These are phyloP conservation scores for Apamea anceps DNA, from an alignment of 2,888 invertebrate genomes.

Conservation along the genomic window DNA sequence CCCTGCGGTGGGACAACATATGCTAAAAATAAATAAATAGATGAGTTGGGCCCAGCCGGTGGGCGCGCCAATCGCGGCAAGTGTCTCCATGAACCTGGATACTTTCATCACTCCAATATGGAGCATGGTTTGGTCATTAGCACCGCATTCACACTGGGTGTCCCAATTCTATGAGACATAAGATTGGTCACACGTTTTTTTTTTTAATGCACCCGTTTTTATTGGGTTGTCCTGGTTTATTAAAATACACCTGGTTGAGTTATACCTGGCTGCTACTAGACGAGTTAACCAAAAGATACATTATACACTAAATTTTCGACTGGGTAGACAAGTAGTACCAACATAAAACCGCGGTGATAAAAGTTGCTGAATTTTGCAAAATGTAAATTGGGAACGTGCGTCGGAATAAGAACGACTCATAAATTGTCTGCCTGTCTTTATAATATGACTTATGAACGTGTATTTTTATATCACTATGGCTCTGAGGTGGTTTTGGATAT, in stretches of 20 bases:
- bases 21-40: too few species aligned
- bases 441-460: conserved; percentile 29
- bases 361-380: conserved; percentile 40
- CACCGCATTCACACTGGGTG: background rate
- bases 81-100: too few species aligned
- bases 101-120: background rate
- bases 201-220: background rate
- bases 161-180: background rate
- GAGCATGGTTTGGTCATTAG: background rate
- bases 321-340: background rate
- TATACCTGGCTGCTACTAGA: too few species aligned
- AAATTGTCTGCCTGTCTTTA: conserved; percentile 34
- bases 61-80: too few species aligned
- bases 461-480: conserved; percentile 17
- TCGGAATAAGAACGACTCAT: conserved; percentile 34
- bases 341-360: conserved; percentile 13
- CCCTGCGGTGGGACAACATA: too few species aligned
- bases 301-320: conserved; percentile 3
- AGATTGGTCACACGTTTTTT: background rate
- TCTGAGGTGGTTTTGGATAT: conserved; percentile 16
- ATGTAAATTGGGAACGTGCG: conserved; percentile 49
- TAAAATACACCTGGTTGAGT: background rate
- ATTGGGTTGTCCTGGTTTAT: too few species aligned
- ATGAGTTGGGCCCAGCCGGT: too few species aligned
- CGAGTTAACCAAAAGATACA: background rate